phyloP scores from a whole-genome alignment of 92 coral and sea anemone genomes.

The Siderastrea radians region DNA sequence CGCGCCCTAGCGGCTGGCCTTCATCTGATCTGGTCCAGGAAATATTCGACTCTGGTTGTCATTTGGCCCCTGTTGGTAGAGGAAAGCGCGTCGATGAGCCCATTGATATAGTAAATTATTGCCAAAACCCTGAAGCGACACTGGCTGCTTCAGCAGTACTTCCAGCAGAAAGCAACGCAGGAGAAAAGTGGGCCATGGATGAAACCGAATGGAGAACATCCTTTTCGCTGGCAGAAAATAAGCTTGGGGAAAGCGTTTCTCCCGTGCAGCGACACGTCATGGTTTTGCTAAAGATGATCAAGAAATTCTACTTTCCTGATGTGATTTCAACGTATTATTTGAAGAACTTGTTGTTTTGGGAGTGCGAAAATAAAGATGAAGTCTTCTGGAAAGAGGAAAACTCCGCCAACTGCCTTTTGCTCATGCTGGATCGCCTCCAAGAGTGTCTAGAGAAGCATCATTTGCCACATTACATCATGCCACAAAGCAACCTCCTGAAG shows the following conservation, averaged over 20 bases:
- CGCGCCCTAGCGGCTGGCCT: conserved; percentile 84
- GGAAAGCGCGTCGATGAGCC: conserved; percentile 78
- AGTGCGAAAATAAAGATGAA: no score
- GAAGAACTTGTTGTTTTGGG: no score
- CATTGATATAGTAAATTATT: conserved; percentile 51
- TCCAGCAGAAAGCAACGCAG: neutral
- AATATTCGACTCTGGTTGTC: conserved; percentile 82
- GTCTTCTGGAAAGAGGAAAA: no score
- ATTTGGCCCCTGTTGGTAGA: conserved; percentile 85
- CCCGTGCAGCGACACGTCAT: no score
- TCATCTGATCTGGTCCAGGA: conserved; percentile 83
- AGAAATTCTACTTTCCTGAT: no score
- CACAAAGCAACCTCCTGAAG: conserved; percentile 18
- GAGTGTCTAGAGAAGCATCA: conserved; percentile 63
- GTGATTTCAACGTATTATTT: no score
- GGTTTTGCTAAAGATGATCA: no score
- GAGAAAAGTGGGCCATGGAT: conserved; percentile 52
- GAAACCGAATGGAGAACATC: conserved; percentile 85
- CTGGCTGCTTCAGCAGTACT: no score
- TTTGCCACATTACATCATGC: conserved; percentile 78
- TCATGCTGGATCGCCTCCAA: neutral
- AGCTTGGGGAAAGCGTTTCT: no score
- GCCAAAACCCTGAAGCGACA: conserved; percentile 7
- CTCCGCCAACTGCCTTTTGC: no score
- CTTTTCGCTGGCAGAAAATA: conserved; percentile 47